Evolutionary conservation across 2,797 vertebrate species (phyloP).

Genomic region (Acanthiza pusilla): DNA sequence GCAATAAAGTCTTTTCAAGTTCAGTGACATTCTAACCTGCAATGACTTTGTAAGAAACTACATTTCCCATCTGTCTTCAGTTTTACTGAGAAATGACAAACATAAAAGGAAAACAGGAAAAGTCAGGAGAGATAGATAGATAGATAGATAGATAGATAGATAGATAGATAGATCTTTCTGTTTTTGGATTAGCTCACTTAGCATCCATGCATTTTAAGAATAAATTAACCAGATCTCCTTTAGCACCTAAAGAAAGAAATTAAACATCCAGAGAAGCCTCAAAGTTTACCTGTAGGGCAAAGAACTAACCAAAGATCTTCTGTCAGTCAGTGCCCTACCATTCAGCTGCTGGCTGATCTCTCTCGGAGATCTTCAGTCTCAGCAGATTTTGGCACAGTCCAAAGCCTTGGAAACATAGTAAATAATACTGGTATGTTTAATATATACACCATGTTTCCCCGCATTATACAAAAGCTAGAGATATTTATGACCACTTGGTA

Average conservation of each 20-base stretch:
- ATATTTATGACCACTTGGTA: not conserved
- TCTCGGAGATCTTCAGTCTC: not conserved
- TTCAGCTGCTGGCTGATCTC: not conserved
- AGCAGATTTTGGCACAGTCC: not conserved
- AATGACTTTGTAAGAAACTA: conserved; percentile 57
- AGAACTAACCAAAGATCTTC: not conserved
- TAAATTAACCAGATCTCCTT: not conserved
- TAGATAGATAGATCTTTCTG: not conserved
- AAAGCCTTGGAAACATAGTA: not conserved
- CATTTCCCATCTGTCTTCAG: conserved; percentile 55
- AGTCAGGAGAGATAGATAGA: not conserved
- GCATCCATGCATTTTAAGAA: not conserved
- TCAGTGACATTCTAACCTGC: conserved; percentile 58
- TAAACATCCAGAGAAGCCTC: not conserved
- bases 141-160: not conserved
- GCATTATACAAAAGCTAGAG: not conserved
- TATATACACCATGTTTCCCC: not conserved
- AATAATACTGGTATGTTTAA: not conserved
- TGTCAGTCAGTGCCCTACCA: not conserved
- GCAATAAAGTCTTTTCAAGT: conserved; percentile 49
- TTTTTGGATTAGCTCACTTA: not conserved
- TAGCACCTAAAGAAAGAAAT: not conserved
- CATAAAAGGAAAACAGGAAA: not conserved
- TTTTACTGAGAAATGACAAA: not conserved
- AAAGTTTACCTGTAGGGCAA: not conserved